Percentiles rank a stretch among this genome's conserved stretches.
These are phyloP conservation scores for Coenobita brevimanus DNA, from an alignment of 1,140 invertebrate species.

Conservation along the genomic window DNA sequence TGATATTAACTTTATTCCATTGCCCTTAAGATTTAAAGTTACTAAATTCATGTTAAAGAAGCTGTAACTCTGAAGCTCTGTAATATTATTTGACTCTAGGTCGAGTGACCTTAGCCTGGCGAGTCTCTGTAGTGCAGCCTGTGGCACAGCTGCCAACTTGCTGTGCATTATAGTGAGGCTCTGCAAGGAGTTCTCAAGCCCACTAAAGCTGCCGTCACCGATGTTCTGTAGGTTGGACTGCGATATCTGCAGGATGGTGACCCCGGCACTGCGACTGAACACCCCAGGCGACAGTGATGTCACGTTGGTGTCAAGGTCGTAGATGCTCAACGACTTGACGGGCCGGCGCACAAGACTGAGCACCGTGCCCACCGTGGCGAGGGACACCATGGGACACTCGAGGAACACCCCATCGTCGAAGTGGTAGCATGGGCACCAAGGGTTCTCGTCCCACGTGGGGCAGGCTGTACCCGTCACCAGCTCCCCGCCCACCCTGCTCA, in stretches of 20 bases:
- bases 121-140: constrained; percentile 55
- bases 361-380: constrained; percentile 76
- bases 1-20: constrained; percentile 86
- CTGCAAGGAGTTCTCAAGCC: constrained; percentile 60
- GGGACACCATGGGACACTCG: constrained; percentile 87
- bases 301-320: constrained; percentile 86
- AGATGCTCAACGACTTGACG: constrained; percentile 89
- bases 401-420: constrained; percentile 92
- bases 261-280: constrained; percentile 75
- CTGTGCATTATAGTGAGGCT: constrained; percentile 65
- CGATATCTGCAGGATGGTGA: constrained; percentile 55
- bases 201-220: constrained; percentile 47
- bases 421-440: constrained; percentile 90
- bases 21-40: constrained; percentile 73
- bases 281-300: constrained; percentile 81
- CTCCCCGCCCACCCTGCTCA: not conserved
- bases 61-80: constrained; percentile 67
- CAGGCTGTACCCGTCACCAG: constrained; percentile 74
- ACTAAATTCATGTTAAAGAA: constrained; percentile 66
- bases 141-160: constrained; percentile 60
- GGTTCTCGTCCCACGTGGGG: constrained; percentile 81
- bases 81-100: constrained; percentile 70
- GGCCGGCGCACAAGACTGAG: constrained; percentile 76
- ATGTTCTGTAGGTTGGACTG: constrained; percentile 57
- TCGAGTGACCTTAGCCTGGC: constrained; percentile 62